Conservation (phyloP, 2,888 invertebrate genomes). For the Galeopsomyia nigrocyanea region DNA sequence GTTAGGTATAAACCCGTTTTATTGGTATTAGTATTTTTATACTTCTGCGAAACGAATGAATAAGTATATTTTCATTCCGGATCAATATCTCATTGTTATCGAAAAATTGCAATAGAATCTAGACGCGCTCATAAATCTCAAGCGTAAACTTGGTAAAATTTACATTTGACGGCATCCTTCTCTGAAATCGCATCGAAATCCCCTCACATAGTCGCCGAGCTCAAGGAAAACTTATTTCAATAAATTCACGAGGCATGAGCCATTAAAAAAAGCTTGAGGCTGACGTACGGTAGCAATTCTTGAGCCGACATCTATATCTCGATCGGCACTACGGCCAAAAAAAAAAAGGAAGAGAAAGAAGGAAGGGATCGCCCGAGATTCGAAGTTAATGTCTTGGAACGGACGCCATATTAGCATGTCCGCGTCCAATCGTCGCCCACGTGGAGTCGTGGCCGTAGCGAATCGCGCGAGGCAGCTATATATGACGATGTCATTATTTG, state of each 20-base stretch:
- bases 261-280: conserved; percentile 25
- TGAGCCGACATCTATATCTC: conserved; percentile 32
- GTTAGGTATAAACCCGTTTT: too few species aligned
- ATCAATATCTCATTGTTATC: too few species aligned
- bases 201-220: conserved; percentile 8
- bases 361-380: conserved; percentile 40
- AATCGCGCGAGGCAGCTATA: conserved; percentile 55
- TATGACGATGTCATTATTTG: conserved; percentile 68
- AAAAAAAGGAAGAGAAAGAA: neutral
- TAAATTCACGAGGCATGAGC: conserved; percentile 33
- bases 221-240: conserved; percentile 40
- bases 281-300: conserved; percentile 32
- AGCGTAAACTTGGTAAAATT: conserved; percentile 23
- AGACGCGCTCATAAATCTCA: conserved; percentile 33
- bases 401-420: conserved; percentile 68
- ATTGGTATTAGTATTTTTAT: too few species aligned
- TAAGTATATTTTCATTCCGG: too few species aligned
- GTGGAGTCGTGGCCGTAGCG: conserved; percentile 66
- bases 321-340: conserved; percentile 13
- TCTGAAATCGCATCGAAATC: conserved; percentile 36
- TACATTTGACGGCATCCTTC: conserved; percentile 27
- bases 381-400: conserved; percentile 67
- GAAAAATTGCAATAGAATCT: conserved; percentile 21
- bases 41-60: too few species aligned
- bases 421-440: conserved; percentile 68